Percentiles rank a stretch among this genome's conserved stretches.
Conservation (phyloP, 2,888 invertebrate genomes). For the Linnaemya vulpina region DNA sequence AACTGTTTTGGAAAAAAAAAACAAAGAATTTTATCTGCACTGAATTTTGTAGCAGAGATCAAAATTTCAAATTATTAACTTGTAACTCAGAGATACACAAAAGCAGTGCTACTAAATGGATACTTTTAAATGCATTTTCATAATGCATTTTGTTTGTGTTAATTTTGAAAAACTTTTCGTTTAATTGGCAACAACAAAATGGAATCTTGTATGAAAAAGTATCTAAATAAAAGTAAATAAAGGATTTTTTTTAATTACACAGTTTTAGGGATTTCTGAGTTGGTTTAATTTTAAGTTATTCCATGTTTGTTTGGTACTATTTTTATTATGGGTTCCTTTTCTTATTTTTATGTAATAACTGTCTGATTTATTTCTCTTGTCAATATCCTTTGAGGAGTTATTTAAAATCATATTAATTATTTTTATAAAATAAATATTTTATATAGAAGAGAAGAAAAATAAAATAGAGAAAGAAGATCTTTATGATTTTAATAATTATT, state of each 20-base stretch:
- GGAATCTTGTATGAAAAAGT: not conserved
- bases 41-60: conserved; percentile 19
- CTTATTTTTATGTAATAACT: not conserved
- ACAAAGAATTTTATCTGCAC: conserved; percentile 26
- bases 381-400: not conserved
- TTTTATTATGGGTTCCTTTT: not conserved
- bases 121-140: not conserved
- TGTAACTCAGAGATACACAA: no score
- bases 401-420: no score
- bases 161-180: not conserved
- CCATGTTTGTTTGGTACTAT: not conserved
- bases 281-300: not conserved
- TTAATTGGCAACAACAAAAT: not conserved
- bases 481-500: no score
- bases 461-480: no score
- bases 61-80: conserved; percentile 12
- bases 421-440: no score
- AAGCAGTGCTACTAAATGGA: no score
- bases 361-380: not conserved
- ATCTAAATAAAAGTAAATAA: not conserved
- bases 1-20: conserved; percentile 6
- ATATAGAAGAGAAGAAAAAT: no score
- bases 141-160: not conserved
- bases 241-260: no score
- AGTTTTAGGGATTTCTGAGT: no score